phyloP scores from a whole-genome alignment of 2,888 invertebrate species.

The Caenorhabditis wallacei region DNA sequence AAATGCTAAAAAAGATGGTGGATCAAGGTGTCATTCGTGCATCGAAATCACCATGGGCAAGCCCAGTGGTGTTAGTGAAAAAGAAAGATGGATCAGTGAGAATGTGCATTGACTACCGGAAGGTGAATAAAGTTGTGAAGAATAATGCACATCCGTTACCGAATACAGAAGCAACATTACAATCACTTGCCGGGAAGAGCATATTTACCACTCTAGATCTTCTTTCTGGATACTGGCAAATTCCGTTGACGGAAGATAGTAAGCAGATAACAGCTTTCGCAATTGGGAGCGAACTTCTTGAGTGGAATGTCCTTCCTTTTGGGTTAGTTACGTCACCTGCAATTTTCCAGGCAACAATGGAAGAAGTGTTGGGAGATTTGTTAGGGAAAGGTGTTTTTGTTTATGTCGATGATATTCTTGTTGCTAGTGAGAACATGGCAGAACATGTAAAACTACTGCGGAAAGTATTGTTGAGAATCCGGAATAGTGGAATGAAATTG shows the following conservation, averaged over 20 bases:
- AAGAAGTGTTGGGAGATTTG: no score
- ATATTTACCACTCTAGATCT: neutral
- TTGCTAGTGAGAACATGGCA: no score
- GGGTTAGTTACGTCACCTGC: neutral
- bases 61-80: conserved; percentile 1
- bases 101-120: no score
- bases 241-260: neutral
- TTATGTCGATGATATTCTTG: no score
- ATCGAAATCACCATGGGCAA: conserved; percentile 40
- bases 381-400: no score
- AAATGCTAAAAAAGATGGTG: conserved; percentile 14
- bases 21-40: conserved; percentile 11
- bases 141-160: no score
- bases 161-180: no score
- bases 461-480: no score
- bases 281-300: neutral
- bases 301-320: neutral
- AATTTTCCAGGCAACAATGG: no score
- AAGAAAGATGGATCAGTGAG: conserved; percentile 6
- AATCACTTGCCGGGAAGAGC: neutral
- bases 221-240: neutral
- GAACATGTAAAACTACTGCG: no score
- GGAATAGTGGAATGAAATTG: no score
- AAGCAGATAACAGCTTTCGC: neutral
- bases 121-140: no score